phyloP scores from a whole-genome alignment of 2,888 invertebrate species.

The Argyresthia albistria region DNA sequence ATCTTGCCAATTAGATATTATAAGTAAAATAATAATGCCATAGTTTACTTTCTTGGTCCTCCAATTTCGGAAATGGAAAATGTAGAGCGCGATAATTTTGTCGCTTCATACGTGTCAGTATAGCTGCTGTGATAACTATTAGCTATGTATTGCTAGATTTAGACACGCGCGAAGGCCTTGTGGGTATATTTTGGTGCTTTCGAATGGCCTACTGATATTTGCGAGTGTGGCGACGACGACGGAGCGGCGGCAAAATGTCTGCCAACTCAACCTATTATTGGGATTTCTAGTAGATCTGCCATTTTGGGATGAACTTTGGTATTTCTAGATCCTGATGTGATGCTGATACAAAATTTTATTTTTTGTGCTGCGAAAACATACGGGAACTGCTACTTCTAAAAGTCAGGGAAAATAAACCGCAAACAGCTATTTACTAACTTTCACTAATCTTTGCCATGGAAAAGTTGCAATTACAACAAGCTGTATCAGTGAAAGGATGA shows the following conservation, averaged over 20 bases:
- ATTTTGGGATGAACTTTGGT: constrained; percentile 49
- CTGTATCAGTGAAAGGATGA: too few species aligned
- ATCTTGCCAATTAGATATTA: too few species aligned
- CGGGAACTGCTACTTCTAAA: too few species aligned
- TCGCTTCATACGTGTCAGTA: not conserved
- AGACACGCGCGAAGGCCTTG: not conserved
- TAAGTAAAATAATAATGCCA: too few species aligned
- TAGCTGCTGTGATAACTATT: not conserved
- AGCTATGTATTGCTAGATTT: not conserved
- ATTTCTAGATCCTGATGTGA: constrained; percentile 18
- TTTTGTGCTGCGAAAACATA: too few species aligned
- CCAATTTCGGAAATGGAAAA: not conserved
- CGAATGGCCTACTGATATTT: constrained; percentile 61
- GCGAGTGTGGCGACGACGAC: constrained; percentile 16
- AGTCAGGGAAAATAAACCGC: too few species aligned
- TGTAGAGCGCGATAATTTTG: not conserved
- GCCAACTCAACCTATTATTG: constrained; percentile 48
- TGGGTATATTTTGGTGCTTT: constrained; percentile 30
- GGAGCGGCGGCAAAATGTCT: constrained; percentile 27
- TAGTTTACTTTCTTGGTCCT: too few species aligned
- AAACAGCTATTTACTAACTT: too few species aligned
- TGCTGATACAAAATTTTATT: not conserved
- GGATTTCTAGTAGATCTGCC: constrained; percentile 16
- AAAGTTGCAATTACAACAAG: too few species aligned
- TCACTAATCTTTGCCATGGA: too few species aligned